Evolutionary conservation across 2,888 invertebrate genomes (phyloP).

Genomic region (Lucinisca nassula): DNA sequence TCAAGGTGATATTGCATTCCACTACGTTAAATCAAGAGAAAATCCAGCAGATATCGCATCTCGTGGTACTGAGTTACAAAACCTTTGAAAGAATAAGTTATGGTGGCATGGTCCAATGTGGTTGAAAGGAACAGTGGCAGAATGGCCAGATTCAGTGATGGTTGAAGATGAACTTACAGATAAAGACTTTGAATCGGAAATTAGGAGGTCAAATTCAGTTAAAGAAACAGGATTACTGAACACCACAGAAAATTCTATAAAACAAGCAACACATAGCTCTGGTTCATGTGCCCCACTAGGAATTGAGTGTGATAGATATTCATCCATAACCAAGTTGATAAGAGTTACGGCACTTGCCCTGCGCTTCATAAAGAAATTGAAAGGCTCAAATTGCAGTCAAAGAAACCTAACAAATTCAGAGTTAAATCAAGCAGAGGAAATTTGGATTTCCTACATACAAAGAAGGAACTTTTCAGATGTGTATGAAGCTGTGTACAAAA

Average conservation of each 20-base stretch:
- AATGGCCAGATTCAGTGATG: background rate
- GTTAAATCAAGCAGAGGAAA: background rate
- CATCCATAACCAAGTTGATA: background rate
- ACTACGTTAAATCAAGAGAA: background rate
- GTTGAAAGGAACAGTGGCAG: background rate
- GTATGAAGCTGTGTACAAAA: background rate
- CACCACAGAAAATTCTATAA: background rate
- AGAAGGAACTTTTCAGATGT: slow-evolving; percentile 8
- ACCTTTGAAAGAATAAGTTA: background rate
- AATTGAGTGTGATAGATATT: background rate
- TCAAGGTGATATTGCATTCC: background rate
- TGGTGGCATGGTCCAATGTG: slow-evolving; percentile 2
- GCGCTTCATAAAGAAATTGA: slow-evolving; percentile 16
- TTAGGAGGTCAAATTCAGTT: background rate
- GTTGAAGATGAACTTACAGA: background rate
- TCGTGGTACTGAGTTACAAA: background rate
- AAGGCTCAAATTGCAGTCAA: no score
- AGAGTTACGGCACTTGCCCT: slow-evolving; percentile 23
- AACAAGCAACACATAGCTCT: background rate
- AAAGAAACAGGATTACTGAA: background rate
- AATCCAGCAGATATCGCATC: background rate
- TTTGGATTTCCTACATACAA: background rate
- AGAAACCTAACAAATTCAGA: background rate
- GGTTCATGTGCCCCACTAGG: background rate
- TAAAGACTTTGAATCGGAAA: background rate